Percentiles rank a stretch among this genome's conserved stretches.
phyloP scores from a whole-genome alignment of 2,888 invertebrate species.

The Doris montereyensis region DNA sequence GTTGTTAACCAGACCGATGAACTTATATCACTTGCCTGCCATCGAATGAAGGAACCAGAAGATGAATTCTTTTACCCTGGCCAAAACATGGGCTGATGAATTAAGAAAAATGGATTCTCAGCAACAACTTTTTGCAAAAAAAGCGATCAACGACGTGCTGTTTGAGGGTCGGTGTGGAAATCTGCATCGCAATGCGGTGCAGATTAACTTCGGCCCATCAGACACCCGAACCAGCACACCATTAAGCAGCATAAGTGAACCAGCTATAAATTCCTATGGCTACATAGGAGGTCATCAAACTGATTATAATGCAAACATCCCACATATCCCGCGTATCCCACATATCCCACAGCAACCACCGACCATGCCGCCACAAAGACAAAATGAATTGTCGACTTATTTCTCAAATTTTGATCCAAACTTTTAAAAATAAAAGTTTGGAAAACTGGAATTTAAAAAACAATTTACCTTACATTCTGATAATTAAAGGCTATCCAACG shows the following conservation, averaged over 20 bases:
- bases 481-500: constrained; percentile 1
- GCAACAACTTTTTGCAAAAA: background rate
- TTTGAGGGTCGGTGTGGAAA: constrained; percentile 5
- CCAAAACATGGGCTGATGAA: constrained; percentile 10
- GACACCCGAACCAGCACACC: constrained; percentile 12
- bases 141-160: constrained; percentile 3
- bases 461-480: background rate
- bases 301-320: constrained; percentile 4
- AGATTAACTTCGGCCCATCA: constrained; percentile 2
- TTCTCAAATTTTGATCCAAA: constrained; percentile 11
- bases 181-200: background rate
- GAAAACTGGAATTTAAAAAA: constrained; percentile 9
- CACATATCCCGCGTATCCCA: no score
- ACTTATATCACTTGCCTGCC: constrained; percentile 13
- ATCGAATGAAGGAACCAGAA: constrained; percentile 13
- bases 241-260: constrained; percentile 21
- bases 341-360: background rate
- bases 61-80: background rate
- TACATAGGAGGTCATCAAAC: constrained; percentile 12
- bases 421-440: background rate
- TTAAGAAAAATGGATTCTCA: constrained; percentile 15
- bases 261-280: background rate
- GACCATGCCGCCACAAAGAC: constrained; percentile 12
- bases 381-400: constrained; percentile 3
- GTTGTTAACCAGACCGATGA: constrained; percentile 10